Base-by-base conservation (phyloP, 2,113 vertebrate genomes). In the Atrichornis clamosus region DNA sequence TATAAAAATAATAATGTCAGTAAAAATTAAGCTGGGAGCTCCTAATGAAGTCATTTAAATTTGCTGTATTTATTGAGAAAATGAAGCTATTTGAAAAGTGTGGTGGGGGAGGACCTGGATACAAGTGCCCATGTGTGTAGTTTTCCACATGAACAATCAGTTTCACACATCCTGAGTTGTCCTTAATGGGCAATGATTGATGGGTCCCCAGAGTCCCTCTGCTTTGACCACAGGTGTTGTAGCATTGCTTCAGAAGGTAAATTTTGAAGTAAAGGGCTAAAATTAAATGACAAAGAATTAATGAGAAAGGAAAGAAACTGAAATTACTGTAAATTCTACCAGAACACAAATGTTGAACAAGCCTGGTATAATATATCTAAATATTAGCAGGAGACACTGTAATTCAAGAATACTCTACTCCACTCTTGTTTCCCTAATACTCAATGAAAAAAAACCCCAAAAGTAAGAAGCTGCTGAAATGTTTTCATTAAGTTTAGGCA, bases 391-490 rank as follows among this genome's bases (percentile, higher is more conserved):
- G n/a, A 84, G 20, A 47, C 47, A 59, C 20, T 46, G 8, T 52
- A 78, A 53, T 56, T 73, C 15, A 69, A 13, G 5, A 56, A 32
- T 32, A 50, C 49, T 74, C 24, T 84, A 32, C 20, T 74, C n/a
- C 16, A 15, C 11, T 80, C 41, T 35, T 32, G 4, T 72, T 91
- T 70, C 28, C 26, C 24, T 62, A 39, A 63, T n/a, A 58, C 7
- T 53, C 3, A 35, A 33, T 26, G 12, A 4, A 28, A 41, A 49
- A 59, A 67, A 59, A 30, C n/a, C 0, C n/a, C 0, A 3, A 3
- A 58, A n/a, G 1, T 23, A 33, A 55, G 14, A 47, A 55, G 20
- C 32, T 67, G 24, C 88, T 49, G 8, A 50, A 62, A 41, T 1
- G 0, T 19, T 58, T 70, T 79, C 83, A n/a, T 62, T 35, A 35